Percentiles rank a stretch among this genome's conserved stretches.
Evolutionary conservation across 2,113 vertebrate species (phyloP).

Genomic region (Aptenodytes forsteri): DNA sequence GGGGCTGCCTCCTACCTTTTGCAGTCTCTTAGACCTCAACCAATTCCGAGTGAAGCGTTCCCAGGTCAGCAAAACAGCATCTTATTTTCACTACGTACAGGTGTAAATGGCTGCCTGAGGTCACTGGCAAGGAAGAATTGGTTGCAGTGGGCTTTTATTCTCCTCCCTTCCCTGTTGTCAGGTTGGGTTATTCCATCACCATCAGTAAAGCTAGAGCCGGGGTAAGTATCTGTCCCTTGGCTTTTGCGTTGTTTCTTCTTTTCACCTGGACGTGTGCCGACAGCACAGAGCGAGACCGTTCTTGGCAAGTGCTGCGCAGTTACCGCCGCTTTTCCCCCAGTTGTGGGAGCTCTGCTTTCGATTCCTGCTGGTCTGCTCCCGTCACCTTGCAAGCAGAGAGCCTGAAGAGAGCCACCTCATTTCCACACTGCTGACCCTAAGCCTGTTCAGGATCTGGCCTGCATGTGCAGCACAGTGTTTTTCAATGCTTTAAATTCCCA

Average conservation of each 20-base stretch:
- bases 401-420: background rate
- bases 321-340: background rate
- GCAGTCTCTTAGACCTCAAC: background rate
- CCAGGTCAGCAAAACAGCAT: background rate
- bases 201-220: slow-evolving; percentile 13
- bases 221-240: slow-evolving; percentile 48
- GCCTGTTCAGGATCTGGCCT: background rate
- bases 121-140: slow-evolving; percentile 42
- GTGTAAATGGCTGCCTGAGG: slow-evolving; percentile 39
- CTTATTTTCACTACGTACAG: background rate
- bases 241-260: background rate
- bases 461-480: slow-evolving; percentile 31
- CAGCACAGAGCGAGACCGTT: background rate
- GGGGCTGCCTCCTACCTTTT: background rate
- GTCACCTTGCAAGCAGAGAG: background rate
- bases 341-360: background rate
- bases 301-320: background rate
- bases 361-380: background rate
- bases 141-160: slow-evolving; percentile 38
- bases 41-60: fast-evolving
- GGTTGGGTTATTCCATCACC: slow-evolving; percentile 17
- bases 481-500: background rate
- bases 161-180: slow-evolving; percentile 35
- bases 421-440: background rate
- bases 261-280: background rate